phyloP scores from a whole-genome alignment of 1,140 invertebrate genomes.

The Conus betulinus region DNA sequence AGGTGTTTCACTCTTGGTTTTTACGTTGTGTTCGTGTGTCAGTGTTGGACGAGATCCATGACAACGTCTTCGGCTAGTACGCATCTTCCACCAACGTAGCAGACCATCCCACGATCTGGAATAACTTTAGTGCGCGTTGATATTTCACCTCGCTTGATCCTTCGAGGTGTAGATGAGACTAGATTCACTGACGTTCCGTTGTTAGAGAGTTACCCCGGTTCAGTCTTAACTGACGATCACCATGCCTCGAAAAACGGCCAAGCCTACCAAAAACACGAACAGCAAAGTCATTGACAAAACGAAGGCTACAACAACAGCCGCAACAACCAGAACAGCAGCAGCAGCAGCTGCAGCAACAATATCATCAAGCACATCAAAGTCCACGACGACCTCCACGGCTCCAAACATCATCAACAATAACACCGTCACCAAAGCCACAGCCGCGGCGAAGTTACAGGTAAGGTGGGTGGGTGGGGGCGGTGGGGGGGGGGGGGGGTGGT shows the following conservation, averaged over 20 bases:
- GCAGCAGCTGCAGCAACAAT: background rate
- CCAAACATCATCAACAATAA: background rate
- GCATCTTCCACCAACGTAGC: too few relatives aligned
- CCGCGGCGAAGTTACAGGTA: background rate
- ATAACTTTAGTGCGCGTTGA: too few relatives aligned
- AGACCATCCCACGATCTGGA: too few relatives aligned
- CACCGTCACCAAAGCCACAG: background rate
- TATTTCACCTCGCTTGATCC: too few relatives aligned
- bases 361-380: background rate
- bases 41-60: too few relatives aligned
- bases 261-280: conserved; percentile 21
- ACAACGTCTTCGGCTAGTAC: too few relatives aligned
- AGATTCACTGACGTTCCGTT: too few relatives aligned
- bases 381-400: background rate
- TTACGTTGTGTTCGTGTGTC: too few relatives aligned
- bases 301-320: background rate
- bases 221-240: background rate
- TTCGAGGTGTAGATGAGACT: too few relatives aligned
- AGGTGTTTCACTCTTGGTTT: too few relatives aligned
- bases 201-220: too few relatives aligned
- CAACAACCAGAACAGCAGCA: background rate
- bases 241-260: conserved; percentile 14
- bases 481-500: too few relatives aligned
- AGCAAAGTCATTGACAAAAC: background rate
- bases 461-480: background rate